These are phyloP conservation scores for Beroe ovata DNA, from an alignment of 37 sponge, comb jelly and placozoan genomes.

Conservation along the genomic window DNA sequence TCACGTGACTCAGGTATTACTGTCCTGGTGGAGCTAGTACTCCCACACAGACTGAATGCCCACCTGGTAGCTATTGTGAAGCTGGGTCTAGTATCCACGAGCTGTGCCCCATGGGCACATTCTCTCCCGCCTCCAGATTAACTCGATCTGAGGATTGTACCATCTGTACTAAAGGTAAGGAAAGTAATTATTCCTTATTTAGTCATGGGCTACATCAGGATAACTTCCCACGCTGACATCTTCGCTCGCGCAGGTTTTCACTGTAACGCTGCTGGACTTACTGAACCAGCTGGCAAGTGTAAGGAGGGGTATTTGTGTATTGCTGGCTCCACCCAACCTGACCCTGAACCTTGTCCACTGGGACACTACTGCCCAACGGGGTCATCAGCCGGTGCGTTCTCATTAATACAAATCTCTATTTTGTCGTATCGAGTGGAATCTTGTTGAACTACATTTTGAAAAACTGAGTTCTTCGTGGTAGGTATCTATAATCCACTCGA, in stretches of 20 bases:
- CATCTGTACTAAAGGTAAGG: constrained; percentile 65
- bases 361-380: constrained; percentile 64
- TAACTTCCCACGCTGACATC: no score
- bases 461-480: no score
- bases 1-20: constrained; percentile 56
- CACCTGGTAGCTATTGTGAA: constrained; percentile 64
- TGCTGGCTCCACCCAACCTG: neutral
- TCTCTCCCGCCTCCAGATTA: neutral
- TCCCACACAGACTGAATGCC: constrained; percentile 41
- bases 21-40: constrained; percentile 30
- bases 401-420: no score
- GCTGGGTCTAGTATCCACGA: constrained; percentile 47
- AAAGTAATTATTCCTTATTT: neutral
- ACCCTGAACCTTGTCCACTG: constrained; percentile 46
- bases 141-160: constrained; percentile 34
- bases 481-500: no score
- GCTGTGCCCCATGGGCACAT: constrained; percentile 66
- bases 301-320: constrained; percentile 68
- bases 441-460: no score
- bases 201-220: no score
- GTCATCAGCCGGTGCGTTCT: neutral
- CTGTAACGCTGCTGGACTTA: constrained; percentile 55
- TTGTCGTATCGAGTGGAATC: no score
- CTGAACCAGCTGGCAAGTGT: constrained; percentile 52
- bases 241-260: constrained; percentile 6